Percentiles rank a stretch among this genome's conserved stretches.
These are phyloP conservation scores for Tokudaia tokunoshimensis DNA, from an alignment of 2,797 vertebrate genomes.

Conservation along the genomic window DNA sequence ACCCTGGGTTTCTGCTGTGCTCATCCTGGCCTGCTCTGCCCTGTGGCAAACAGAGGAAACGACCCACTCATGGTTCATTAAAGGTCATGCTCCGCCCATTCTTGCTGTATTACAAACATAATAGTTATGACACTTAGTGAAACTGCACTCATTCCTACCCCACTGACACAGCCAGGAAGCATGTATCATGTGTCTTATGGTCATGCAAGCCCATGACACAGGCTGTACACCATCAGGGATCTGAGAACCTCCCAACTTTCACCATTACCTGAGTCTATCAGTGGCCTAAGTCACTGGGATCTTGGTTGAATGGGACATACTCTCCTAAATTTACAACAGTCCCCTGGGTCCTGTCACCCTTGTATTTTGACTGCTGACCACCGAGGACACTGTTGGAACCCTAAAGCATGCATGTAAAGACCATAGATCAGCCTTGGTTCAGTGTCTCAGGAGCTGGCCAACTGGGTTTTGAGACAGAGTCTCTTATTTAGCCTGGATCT, in stretches of 20 bases:
- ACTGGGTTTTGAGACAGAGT: background rate
- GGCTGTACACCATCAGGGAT: background rate
- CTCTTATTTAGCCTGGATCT: background rate
- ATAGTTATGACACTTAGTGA: background rate
- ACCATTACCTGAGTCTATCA: background rate
- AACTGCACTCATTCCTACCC: background rate
- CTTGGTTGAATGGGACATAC: background rate
- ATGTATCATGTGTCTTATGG: fast-evolving
- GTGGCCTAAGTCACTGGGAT: background rate
- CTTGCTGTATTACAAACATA: background rate
- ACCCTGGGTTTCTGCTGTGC: background rate
- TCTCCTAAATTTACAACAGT: background rate
- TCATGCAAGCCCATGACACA: background rate
- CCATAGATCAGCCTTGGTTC: background rate
- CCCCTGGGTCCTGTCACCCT: background rate
- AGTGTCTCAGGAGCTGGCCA: background rate
- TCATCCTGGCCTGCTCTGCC: background rate
- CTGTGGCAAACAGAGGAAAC: background rate
- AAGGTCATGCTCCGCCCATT: background rate
- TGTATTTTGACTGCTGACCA: background rate
- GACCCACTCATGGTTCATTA: fast-evolving
- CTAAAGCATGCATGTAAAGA: background rate
- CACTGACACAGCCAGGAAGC: background rate
- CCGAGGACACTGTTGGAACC: background rate
- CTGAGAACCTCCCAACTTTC: background rate